Percentiles rank a stretch among this genome's conserved stretches.
Conservation (phyloP, 2,113 vertebrate genomes). For the Muntiacus reevesi region DNA sequence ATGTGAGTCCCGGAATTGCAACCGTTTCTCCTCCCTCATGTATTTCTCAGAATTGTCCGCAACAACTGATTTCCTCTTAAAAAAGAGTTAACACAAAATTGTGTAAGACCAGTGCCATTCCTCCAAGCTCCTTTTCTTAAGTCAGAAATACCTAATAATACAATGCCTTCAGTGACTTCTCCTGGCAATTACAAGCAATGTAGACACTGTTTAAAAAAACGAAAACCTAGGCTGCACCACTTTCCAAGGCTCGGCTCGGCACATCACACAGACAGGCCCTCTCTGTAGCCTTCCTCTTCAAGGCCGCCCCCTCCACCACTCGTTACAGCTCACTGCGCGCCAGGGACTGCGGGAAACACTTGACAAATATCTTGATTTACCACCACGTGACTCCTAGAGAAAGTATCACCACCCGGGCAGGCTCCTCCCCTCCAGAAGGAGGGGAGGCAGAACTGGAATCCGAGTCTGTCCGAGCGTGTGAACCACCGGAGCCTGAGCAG, state of each 20-base stretch:
- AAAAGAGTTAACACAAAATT: neutral
- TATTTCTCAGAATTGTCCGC: neutral
- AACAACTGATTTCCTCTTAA: neutral
- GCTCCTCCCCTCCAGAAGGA: neutral
- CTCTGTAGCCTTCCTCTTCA: neutral
- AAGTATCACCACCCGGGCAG: fast-evolving
- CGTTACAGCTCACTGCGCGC: neutral
- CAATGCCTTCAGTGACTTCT: neutral
- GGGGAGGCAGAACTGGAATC: neutral
- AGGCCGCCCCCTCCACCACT: fast-evolving
- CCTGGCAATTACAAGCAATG: neutral
- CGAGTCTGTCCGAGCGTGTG: fast-evolving
- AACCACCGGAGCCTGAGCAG: neutral
- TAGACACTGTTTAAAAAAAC: neutral
- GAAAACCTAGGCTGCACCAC: neutral
- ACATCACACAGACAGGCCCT: fast-evolving
- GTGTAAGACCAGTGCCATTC: neutral
- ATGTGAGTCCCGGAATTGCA: fast-evolving
- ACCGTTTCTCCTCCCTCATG: neutral
- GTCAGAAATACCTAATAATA: neutral
- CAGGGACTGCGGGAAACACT: neutral
- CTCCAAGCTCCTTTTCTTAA: neutral
- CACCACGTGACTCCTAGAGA: neutral
- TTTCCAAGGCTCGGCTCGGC: neutral
- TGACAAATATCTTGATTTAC: neutral